Evolutionary conservation across 1,140 invertebrate species (phyloP).

Genomic region (Pantala flavescens): DNA sequence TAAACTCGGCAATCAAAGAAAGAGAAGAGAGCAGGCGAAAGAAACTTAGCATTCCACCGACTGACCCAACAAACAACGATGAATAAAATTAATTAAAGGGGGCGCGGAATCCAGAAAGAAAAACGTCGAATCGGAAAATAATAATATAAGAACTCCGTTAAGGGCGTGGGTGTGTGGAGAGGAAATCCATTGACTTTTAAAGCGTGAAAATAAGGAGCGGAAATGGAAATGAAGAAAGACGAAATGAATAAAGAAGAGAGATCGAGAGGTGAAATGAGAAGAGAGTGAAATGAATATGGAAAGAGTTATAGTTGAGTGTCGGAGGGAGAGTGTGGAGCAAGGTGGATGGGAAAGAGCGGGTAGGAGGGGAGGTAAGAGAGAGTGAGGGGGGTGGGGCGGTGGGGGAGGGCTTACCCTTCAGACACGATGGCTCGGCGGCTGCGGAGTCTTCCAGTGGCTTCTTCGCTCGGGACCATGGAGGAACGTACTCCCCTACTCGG

Average conservation of each 20-base stretch:
- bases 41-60: too few species aligned
- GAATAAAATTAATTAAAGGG: too few species aligned
- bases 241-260: not conserved
- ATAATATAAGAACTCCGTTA: too few species aligned
- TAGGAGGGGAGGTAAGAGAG: not conserved
- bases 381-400: not conserved
- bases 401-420: not conserved
- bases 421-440: not conserved
- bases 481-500: too few species aligned
- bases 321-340: not conserved
- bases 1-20: too few species aligned
- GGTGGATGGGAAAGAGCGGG: not conserved
- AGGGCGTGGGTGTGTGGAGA: too few species aligned
- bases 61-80: too few species aligned
- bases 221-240: not conserved
- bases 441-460: not conserved
- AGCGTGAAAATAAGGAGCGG: not conserved
- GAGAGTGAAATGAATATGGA: not conserved
- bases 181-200: not conserved
- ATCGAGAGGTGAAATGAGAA: not conserved
- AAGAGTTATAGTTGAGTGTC: not conserved
- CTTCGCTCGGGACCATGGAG: too few species aligned
- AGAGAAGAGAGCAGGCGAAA: too few species aligned
- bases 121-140: too few species aligned
- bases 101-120: too few species aligned